Base-by-base conservation (phyloP, 2,888 invertebrate species). In the Lasioglossum leucozonium region DNA sequence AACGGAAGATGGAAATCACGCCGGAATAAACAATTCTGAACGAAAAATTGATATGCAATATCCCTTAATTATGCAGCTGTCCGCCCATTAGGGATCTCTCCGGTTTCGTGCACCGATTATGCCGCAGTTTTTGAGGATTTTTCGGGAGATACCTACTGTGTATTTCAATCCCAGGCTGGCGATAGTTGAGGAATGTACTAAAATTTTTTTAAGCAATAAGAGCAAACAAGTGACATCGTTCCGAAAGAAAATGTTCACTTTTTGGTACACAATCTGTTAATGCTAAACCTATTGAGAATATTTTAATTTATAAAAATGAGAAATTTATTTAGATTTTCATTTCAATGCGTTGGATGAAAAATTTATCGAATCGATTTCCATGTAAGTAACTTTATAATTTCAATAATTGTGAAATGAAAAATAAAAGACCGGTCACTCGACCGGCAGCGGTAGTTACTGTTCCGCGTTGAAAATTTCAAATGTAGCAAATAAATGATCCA, bases 1-100 rank as follows among this genome's bases (percentile, higher is more conserved):
- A 71, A 34, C n/a, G 0, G 55, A 62, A 16, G 6, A 8, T 30
- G 5, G 30, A 62, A 62, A 30, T 30, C 16, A 30, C 62, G 22
- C n/a, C 22, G 44, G 75, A 72, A 67, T 74, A 80, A 88, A 72
- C 72, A 81, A 85, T 79, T 65, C 47, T 74, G 37, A 77, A 87
- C 85, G 47, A 51, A 51, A 73, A 73, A 65, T 47, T 16, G 22
- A 34, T n/a, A 22, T 5, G 18, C 1, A 58, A 75, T 55, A 73
- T 77, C 71, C 74, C 77, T 77, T 87, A 88, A 89, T 89, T 82
- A 88, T 85, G 84, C 74, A 34, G 40, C 79, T 65, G 79, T 55
- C 78, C 74, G 74, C 80, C 58, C 42, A 40, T 30, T 5, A 5
- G 5, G 18, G 8, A 13, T 18, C n/a, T n/a, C 11, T 4, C 3